Conservation (phyloP, 2,888 invertebrate species). For the Palloptera scutellata region DNA sequence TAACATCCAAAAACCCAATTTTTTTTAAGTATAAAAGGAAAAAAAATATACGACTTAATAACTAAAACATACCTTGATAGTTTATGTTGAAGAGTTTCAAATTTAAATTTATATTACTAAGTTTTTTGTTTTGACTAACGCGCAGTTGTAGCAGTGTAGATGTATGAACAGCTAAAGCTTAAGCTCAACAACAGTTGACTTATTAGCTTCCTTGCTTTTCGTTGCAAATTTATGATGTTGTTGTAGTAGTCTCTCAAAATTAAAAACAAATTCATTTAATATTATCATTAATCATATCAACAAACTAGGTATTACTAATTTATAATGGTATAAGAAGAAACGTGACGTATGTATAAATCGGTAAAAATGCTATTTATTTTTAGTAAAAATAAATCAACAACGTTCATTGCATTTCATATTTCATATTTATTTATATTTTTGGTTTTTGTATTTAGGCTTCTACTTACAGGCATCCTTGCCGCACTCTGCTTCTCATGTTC, state of each 20-base stretch:
- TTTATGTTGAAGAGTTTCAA: not conserved
- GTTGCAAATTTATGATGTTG: too few relatives aligned
- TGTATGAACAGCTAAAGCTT: too few relatives aligned
- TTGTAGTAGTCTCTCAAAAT: not conserved
- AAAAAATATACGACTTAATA: constrained; percentile 32
- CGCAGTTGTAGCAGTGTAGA: too few relatives aligned
- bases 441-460: constrained; percentile 35
- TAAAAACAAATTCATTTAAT: constrained; percentile 14
- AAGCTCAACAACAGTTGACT: constrained; percentile 19
- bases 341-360: constrained; percentile 24
- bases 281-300: constrained; percentile 37
- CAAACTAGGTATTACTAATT: constrained; percentile 15
- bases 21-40: not conserved
- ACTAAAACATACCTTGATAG: constrained; percentile 40
- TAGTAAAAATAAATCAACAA: constrained; percentile 26
- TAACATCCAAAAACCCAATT: not conserved
- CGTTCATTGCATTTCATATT: constrained; percentile 39
- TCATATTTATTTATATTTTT: not conserved
- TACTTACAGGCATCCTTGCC: constrained; percentile 62
- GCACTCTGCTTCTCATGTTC: constrained; percentile 41
- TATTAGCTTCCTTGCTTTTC: constrained; percentile 21
- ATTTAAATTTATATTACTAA: too few relatives aligned
- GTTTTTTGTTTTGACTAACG: not conserved
- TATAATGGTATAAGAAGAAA: constrained; percentile 15
- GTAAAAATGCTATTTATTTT: constrained; percentile 25